Evolutionary conservation across 2,888 invertebrate species (phyloP).

Genomic region (Incurvaria masculella): DNA sequence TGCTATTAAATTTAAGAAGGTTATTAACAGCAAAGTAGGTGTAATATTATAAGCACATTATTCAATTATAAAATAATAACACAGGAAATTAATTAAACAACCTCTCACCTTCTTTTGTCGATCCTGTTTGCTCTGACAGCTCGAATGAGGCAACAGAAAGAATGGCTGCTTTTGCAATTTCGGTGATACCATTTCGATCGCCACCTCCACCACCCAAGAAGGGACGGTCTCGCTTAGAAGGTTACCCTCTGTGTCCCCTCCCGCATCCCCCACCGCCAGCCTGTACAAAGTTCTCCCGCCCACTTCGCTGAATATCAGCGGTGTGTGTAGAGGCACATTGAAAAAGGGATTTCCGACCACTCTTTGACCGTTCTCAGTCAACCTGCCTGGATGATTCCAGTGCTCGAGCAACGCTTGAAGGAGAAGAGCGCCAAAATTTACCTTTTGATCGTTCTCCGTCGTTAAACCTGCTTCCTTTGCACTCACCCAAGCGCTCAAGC

Average conservation of each 20-base stretch:
- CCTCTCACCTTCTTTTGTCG: constrained; percentile 71
- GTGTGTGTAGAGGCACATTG: constrained; percentile 92
- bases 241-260: constrained; percentile 91
- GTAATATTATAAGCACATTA: constrained; percentile 1
- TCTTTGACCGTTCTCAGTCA: constrained; percentile 68
- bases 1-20: too few species aligned
- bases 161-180: constrained; percentile 98
- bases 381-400: constrained; percentile 77
- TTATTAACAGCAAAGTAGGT: too few species aligned
- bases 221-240: constrained; percentile 93
- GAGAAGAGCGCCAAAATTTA: constrained; percentile 93
- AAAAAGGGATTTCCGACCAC: constrained; percentile 77
- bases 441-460: constrained; percentile 78
- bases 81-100: constrained; percentile 11
- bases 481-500: constrained; percentile 98
- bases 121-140: constrained; percentile 66
- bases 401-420: constrained; percentile 93
- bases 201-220: constrained; percentile 92
- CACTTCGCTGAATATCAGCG: constrained; percentile 96
- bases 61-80: background rate
- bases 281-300: constrained; percentile 94
- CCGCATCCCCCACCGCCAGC: constrained; percentile 81
- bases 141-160: constrained; percentile 91
- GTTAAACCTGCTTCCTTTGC: constrained; percentile 91
- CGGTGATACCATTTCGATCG: constrained; percentile 90